phyloP scores from a whole-genome alignment of 1,140 invertebrate species.

The Rhopalosiphum padi region DNA sequence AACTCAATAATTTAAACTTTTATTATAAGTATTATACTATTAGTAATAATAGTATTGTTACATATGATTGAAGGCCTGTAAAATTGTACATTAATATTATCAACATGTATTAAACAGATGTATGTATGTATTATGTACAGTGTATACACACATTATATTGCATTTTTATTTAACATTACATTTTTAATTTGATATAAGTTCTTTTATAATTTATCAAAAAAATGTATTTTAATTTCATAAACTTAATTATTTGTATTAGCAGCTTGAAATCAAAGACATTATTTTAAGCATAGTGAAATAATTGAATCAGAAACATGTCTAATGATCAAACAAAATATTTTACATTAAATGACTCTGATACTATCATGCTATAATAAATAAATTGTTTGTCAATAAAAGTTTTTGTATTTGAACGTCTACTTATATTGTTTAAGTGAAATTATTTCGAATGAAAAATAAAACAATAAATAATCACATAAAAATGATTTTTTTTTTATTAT shows the following conservation, averaged over 20 bases:
- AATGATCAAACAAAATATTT: constrained; percentile 9
- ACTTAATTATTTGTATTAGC: background rate
- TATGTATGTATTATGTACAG: too few relatives aligned
- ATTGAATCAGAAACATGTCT: background rate
- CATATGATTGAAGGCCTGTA: background rate
- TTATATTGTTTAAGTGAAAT: background rate
- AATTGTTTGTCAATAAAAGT: background rate
- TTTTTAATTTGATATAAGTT: background rate
- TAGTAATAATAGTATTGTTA: background rate
- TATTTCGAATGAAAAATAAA: background rate
- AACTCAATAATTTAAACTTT: too few relatives aligned
- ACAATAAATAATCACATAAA: background rate
- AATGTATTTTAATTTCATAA: background rate
- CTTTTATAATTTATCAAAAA: too few relatives aligned
- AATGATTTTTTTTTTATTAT: background rate
- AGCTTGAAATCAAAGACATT: background rate
- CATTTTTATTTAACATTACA: background rate
- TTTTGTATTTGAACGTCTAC: background rate
- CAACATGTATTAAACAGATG: background rate
- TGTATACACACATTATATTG: background rate
- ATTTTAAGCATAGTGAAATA: background rate
- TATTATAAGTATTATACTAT: too few relatives aligned
- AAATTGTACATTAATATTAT: background rate
- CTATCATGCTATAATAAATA: background rate
- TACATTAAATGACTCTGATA: background rate